Evolutionary conservation across 2,888 invertebrate genomes (phyloP), one percentile per base, ranked within the genome.

Genomic region (Itoplectis maculator): DNA sequence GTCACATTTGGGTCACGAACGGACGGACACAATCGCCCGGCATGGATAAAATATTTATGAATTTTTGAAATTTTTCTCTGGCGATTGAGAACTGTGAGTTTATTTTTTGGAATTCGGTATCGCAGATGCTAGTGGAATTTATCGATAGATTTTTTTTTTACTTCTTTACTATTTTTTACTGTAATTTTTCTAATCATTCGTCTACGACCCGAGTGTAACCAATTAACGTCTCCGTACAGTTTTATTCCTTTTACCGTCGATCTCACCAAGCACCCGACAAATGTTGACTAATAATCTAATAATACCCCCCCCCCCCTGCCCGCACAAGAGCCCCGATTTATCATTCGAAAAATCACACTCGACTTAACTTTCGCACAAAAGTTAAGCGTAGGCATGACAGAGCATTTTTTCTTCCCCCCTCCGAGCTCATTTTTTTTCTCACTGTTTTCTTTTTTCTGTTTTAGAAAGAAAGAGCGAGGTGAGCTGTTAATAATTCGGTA

Each of bases 401-500:
- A 74, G 74, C 56, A 74, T 78, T 74, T 74, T 82, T 6, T 29
- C 29, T 29, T 29, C 29, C 29, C 29, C 5, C 29, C 3, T 29
- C 40, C 20, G 45, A 20, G 35, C 59, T 35, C 29, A 47, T 56
- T 51, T 65, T 49, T 78, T 79, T 82, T 29, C 29, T 82, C 84
- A 84, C 85, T 86, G 82, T 83, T 80, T 66, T 49, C 47, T 15
- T 23, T 42, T 61, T 9, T 18, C 2, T 61, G 15, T 37, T 4
- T 20, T 9, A 13, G 54, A 63, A 13, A 37, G 42, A 13, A 54
- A 47, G 51, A 40, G 73, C 59, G 66, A 45, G 70, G 68, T 49
- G 63, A 76, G 82, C 61, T 69, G 84, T 83, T 83, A 85, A 83
- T 86, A 84, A 86, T 85, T 81, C 84, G 74, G 69, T 63, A 70